Evolutionary conservation across 2,797 vertebrate species (phyloP).

Genomic region (Scomberomorus guttatus): DNA sequence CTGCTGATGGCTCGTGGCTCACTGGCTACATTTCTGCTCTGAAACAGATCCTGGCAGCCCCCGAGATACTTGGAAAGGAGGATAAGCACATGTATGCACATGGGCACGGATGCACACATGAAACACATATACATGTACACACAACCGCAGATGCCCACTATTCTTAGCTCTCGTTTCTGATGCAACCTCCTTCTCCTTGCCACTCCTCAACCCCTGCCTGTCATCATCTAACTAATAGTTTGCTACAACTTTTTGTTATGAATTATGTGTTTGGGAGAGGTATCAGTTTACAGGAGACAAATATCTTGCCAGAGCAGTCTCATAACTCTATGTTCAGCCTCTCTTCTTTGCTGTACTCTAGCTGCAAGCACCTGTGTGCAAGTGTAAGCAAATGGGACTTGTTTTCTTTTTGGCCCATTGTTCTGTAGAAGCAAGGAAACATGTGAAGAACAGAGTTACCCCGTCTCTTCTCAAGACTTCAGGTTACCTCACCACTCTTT

Average conservation of each 20-base stretch:
- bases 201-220: conserved; percentile 56
- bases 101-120: not conserved
- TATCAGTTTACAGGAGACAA: conserved; percentile 60
- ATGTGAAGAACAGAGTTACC: conserved; percentile 39
- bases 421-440: conserved; percentile 44
- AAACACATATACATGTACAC: conserved; percentile 24
- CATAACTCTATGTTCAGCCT: conserved; percentile 39
- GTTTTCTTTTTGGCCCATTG: conserved; percentile 42
- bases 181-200: conserved; percentile 47
- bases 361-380: conserved; percentile 49
- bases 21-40: conserved; percentile 63
- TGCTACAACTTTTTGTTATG: conserved; percentile 65
- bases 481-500: conserved; percentile 47
- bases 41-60: conserved; percentile 60
- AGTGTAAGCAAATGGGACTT: conserved; percentile 23
- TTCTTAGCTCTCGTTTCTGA: conserved; percentile 49
- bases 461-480: conserved; percentile 49
- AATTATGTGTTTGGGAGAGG: conserved; percentile 70
- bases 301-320: conserved; percentile 67
- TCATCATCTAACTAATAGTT: conserved; percentile 66
- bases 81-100: conserved; percentile 40
- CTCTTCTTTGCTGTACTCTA: conserved; percentile 26
- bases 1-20: conserved; percentile 77
- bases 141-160: conserved; percentile 40
- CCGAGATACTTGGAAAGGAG: conserved; percentile 45